Conservation (phyloP, 2,113 vertebrate species). For the Saguinus midas region DNA sequence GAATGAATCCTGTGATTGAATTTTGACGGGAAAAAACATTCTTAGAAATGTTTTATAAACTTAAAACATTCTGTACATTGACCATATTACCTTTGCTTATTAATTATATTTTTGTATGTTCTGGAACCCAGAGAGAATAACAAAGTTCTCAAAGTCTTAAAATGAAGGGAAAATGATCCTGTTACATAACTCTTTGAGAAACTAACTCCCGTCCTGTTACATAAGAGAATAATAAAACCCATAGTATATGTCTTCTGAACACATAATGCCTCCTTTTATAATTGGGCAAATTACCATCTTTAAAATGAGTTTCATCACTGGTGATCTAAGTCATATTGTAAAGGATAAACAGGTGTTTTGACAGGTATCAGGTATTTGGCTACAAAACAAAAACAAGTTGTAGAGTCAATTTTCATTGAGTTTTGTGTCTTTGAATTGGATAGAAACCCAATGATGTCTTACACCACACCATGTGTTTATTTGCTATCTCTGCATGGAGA, state of each 20-base stretch:
- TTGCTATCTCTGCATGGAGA: slow-evolving; percentile 37
- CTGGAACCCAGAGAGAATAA: slow-evolving; percentile 53
- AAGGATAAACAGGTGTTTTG: slow-evolving; percentile 75
- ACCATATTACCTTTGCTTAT: not conserved
- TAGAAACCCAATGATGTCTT: slow-evolving; percentile 74
- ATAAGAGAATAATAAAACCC: slow-evolving; percentile 37
- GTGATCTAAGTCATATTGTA: slow-evolving; percentile 60
- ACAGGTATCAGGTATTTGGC: slow-evolving; percentile 67
- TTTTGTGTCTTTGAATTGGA: slow-evolving; percentile 70
- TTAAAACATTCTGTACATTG: slow-evolving; percentile 42
- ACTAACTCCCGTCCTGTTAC: slow-evolving; percentile 14
- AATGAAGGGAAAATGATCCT: not conserved
- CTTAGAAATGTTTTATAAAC: slow-evolving; percentile 32
- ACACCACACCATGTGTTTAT: slow-evolving; percentile 35
- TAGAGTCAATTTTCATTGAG: slow-evolving; percentile 62
- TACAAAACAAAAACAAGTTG: slow-evolving; percentile 52
- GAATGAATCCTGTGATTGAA: slow-evolving; percentile 17
- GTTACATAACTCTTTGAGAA: slow-evolving; percentile 45
- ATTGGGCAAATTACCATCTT: slow-evolving; percentile 70
- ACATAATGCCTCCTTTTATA: slow-evolving; percentile 70
- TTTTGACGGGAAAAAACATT: slow-evolving; percentile 36
- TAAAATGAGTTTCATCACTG: slow-evolving; percentile 77
- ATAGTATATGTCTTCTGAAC: slow-evolving; percentile 53
- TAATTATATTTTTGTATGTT: slow-evolving; percentile 56
- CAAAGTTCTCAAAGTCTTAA: slow-evolving; percentile 39